Evolutionary conservation across 2,113 vertebrate species (phyloP).

Genomic region (Regulus satrapa): DNA sequence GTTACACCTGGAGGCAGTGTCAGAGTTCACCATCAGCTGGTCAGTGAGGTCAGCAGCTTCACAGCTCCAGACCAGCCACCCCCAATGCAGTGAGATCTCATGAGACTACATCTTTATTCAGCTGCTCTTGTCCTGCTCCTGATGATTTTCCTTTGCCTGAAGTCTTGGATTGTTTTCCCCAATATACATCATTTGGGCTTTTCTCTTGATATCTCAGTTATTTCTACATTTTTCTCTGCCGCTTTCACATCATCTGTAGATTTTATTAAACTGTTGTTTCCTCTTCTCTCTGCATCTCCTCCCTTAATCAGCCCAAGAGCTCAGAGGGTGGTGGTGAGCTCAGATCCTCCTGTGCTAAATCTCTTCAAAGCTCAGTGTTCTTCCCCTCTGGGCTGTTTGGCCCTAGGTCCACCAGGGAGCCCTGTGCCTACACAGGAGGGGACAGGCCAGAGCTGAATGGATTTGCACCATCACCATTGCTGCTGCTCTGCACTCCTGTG

Average conservation of each 20-base stretch:
- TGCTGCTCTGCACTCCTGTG: not conserved
- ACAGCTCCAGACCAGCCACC: not conserved
- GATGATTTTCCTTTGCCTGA: not conserved
- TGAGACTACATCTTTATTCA: not conserved
- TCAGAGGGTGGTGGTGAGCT: not conserved
- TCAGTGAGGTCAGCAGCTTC: not conserved
- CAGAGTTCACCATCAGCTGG: not conserved
- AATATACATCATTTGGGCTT: not conserved
- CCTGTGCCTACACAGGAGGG: not conserved
- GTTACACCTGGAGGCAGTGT: not conserved
- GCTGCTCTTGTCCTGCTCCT: not conserved
- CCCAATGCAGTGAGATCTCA: fast-evolving
- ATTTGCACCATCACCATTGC: not conserved
- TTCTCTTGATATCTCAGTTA: not conserved
- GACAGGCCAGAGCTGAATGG: not conserved
- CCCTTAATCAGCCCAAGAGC: not conserved
- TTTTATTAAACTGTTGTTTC: conserved; percentile 9
- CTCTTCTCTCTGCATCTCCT: not conserved
- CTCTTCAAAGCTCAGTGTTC: not conserved
- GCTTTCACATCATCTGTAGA: not conserved
- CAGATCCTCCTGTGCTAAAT: not conserved
- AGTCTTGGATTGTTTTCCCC: not conserved
- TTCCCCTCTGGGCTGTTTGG: not conserved
- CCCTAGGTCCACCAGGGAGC: not conserved
- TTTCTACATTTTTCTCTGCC: not conserved